Evolutionary conservation across 2,888 invertebrate species (phyloP), one percentile per base, ranked within the genome.

Genomic region (Junonia oenone): DNA sequence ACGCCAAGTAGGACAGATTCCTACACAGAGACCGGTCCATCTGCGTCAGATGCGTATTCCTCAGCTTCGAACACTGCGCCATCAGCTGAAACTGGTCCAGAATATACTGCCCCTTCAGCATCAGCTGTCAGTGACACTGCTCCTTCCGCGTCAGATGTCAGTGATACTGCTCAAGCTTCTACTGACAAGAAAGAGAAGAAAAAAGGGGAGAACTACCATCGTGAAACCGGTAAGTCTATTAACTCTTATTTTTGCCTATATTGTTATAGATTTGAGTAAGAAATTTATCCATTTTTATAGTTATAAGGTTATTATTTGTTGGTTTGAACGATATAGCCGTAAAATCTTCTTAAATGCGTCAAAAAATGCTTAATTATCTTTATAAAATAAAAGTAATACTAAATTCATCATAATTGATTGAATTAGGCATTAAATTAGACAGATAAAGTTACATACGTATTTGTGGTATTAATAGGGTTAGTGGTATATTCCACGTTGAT

Each of bases 141-240:
- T 29, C 29, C 29, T 1, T 27, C 27, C 8, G 27, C 27, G 6
- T 27, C 27, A 11, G 29, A 31, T 2, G 63, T 68, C n/a, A 66
- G 71, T 2, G 88, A 89, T 57, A 74, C 78, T 1, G 62, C 80
- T 0, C 68, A 81, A n/a, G 81, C 84, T 1, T 69, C 85, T 0
- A 75, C 79, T 1, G 72, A 83, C 19, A 76, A 80, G 51, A 69
- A 75, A 55, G 73, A 75, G 47, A 66, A 71, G 37, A 71, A 71
- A n/a, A 70, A 76, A 33, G 51, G 55, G 6, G 74, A 74, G 11
- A 64, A 85, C 51, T 76, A 70, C 38, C 68, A 80, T 8, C 68
- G 68, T 14, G 79, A 86, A 56, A 78, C 73, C 67, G 86, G 88
- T 86, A 59, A 78, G 78, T 49, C 26, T 2, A 22, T 15, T 38